A percentile compares a stretch with the other conserved stretches of the same genome.
These are phyloP conservation scores for Squalus acanthias DNA, from an alignment of 2,797 vertebrate species.

Conservation along the genomic window DNA sequence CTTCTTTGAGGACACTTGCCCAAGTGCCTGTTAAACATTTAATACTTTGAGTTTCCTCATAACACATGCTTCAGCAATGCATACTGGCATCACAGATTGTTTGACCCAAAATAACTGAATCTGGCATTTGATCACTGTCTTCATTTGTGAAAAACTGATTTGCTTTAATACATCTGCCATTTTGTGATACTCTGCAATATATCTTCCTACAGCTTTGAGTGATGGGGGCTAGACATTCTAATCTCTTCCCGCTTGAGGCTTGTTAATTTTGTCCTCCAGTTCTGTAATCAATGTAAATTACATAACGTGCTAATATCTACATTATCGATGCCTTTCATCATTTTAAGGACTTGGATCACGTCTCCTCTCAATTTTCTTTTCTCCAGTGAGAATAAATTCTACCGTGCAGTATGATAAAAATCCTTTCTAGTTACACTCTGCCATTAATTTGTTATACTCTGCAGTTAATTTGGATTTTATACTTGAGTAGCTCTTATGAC, in stretches of 20 bases:
- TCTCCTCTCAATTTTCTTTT: neutral
- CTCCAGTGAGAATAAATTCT: neutral
- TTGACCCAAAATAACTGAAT: neutral
- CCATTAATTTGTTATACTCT: neutral
- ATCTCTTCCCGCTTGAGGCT: neutral
- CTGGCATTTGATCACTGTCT: neutral
- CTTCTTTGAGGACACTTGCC: neutral
- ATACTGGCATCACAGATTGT: neutral
- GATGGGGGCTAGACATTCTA: neutral
- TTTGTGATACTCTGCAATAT: neutral
- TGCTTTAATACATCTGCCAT: neutral
- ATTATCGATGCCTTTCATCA: neutral
- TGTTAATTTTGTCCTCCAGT: neutral
- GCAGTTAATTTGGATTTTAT: neutral
- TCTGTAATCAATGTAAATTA: conserved; percentile 28
- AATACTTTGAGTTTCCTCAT: neutral
- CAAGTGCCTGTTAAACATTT: neutral
- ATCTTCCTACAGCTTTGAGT: neutral
- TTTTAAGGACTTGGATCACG: neutral
- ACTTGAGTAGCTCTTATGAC: neutral
- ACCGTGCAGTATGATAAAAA: neutral
- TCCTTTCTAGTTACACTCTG: neutral
- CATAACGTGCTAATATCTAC: neutral
- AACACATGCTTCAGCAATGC: neutral
- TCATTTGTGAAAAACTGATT: neutral